A percentile compares a stretch with the other conserved stretches of the same genome.
phyloP scores from a whole-genome alignment of 2,113 vertebrate genomes.

The Leptocoma aspasia region DNA sequence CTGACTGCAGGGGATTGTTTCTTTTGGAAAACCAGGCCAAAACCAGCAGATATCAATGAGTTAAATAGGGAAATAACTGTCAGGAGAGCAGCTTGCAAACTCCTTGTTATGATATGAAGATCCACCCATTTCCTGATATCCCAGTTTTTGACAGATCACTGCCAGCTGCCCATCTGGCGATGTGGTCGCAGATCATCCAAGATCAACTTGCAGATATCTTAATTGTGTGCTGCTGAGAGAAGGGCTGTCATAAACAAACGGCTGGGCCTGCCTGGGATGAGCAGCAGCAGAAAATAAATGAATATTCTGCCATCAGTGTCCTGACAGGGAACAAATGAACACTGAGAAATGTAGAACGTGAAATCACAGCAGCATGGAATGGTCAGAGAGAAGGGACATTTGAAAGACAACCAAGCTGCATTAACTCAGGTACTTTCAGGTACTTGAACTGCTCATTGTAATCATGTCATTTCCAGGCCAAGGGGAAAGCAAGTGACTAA shows the following conservation, averaged over 20 bases:
- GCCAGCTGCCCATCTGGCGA: constrained; percentile 11
- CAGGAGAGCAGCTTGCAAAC: constrained; percentile 7
- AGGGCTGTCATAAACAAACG: background rate
- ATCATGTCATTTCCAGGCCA: background rate
- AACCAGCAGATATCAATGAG: background rate
- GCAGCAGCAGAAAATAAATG: constrained; percentile 6
- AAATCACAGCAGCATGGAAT: background rate
- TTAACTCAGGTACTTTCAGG: background rate
- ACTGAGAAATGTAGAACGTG: background rate
- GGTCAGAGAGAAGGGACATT: background rate
- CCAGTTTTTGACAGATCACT: constrained; percentile 16
- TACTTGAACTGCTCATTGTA: background rate
- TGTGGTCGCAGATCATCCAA: background rate
- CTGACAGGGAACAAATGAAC: background rate
- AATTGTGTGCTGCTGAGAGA: background rate
- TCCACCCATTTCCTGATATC: background rate
- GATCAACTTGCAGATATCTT: background rate
- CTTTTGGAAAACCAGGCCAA: background rate
- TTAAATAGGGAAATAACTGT: background rate
- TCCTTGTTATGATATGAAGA: constrained; percentile 8
- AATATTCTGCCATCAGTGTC: background rate
- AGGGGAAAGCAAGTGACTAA: background rate
- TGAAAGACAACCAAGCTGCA: background rate
- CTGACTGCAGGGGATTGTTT: background rate
- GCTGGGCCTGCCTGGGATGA: background rate